Evolutionary conservation across 2,113 vertebrate species (phyloP), one percentile per base, ranked within the genome.

Genomic region (Sciurus niger): DNA sequence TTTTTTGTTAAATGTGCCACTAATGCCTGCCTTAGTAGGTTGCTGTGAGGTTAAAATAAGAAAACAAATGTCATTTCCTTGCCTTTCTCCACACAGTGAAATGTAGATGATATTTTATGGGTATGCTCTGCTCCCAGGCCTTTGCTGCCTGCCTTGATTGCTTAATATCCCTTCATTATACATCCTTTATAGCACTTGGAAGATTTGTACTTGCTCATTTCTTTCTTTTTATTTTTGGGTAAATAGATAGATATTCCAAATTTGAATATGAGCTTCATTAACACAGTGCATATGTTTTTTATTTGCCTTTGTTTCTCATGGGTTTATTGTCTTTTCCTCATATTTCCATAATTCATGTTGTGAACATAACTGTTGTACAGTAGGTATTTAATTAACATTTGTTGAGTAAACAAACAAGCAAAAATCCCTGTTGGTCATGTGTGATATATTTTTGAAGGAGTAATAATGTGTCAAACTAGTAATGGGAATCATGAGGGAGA

Each of bases 41-140:
- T 83, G 43, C 51, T 87, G 0, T n/a, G 48, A 73, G 16, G 40
- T 65, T 46, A 73, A 76, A 94, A 79, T 87, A 34, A 84, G 87
- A 32, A 94, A n/a, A 65, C 8, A 34, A 70, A 73, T 17, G 9
- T n/a, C 5, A 91, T 86, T 37, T 2, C 14, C 32, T 83, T 37
- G 9, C 18, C 17, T 77, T 84, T 82, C 24, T 43, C 4, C 43
- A 25, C 28, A 10, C 12, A 43, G 0, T 34, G 43, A 80, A 74
- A 34, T 8, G 3, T 2, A 43, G 8, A 48, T 40, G 13, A 9
- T 4, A 20, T 90, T 76, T 63, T 43, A 24, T 32, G 74, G 16
- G 8, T 16, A 40, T 43, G 7, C 8, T 60, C 34, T 17, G 3
- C 18, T 68, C 4, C 17, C 12, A 24, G 8, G 24, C 0, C 5